Evolutionary conservation across 2,113 vertebrate genomes (phyloP).

Genomic region (Maccullochella peelii): DNA sequence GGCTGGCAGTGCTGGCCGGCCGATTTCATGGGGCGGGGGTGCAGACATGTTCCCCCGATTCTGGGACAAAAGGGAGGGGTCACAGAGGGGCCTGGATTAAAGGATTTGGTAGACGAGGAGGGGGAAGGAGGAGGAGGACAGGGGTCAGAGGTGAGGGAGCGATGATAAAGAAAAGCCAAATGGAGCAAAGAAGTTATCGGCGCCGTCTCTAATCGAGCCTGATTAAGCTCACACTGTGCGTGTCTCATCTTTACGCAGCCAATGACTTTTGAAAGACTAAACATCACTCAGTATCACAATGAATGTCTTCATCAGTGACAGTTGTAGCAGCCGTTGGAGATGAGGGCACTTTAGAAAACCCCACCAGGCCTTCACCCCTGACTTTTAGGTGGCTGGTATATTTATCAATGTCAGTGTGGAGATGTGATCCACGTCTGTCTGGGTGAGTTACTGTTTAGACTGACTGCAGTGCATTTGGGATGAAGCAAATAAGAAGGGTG

Average conservation of each 20-base stretch:
- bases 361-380: conserved; percentile 17
- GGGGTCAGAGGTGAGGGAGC: conserved; percentile 72
- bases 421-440: conserved; percentile 11
- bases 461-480: neutral
- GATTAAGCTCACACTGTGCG: conserved; percentile 72
- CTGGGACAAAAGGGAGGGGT: conserved; percentile 71
- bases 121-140: conserved; percentile 51
- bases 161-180: conserved; percentile 66
- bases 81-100: conserved; percentile 73
- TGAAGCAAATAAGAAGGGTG: neutral
- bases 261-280: conserved; percentile 60
- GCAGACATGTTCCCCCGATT: conserved; percentile 73
- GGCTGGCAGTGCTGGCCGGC: conserved; percentile 34
- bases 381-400: conserved; percentile 39
- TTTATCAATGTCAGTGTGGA: conserved; percentile 58
- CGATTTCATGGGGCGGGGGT: conserved; percentile 71
- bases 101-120: conserved; percentile 64
- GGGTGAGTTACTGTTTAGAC: conserved; percentile 11
- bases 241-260: conserved; percentile 54
- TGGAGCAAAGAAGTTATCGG: conserved; percentile 53
- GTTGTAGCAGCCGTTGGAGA: conserved; percentile 12
- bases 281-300: conserved; percentile 55
- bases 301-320: conserved; percentile 60
- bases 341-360: conserved; percentile 10
- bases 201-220: conserved; percentile 60